Base-by-base conservation (phyloP, 2,888 invertebrate species). In the Girardia tigrina region DNA sequence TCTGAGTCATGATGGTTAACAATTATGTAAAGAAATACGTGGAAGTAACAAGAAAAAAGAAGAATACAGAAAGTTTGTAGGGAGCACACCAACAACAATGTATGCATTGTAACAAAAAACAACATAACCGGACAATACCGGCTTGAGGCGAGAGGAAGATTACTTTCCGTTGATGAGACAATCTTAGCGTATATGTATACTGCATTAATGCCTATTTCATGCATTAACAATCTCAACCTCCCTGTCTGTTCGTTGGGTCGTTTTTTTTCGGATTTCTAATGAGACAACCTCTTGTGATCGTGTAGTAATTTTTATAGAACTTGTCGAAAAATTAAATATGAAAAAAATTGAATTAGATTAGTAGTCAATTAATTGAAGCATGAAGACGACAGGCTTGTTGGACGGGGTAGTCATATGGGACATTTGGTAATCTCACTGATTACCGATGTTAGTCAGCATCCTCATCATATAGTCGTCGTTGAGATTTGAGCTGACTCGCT, bases 241-340 rank as follows among this genome's bases (percentile, higher is more conserved):
- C 56, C n/a, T 56, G 36, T 36, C 16, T 56, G n/a, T 16, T 56
- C n/a, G n/a, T n/a, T 23, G 4, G 56, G 6, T 4, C 23, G n/a
- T 56, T 56, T 56, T 16, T n/a, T n/a, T 56, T n/a, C 8, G n/a
- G n/a, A 56, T 56, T 56, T 56, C n/a, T 56, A 56, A 56, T 56
- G 56, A 56, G 56, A n/a, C 56, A 56, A 56, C 56, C 56, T 56
- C 56, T 56, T 56, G 8, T 56, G 4, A 56, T 56, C 56, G 56
- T 56, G 56, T 56, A 56, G 56, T 56, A 56, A 56, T 56, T 56
- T 56, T 56, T 56, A 56, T 20, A 56, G 56, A 56, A 56, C 56
- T 56, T 56, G 56, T 56, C 56, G 56, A 56, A 56, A 56, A 56
- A 56, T 56, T 56, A 56, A 56, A 56, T 56, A 56, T 56, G 56